These are phyloP conservation scores for Orussus abietinus DNA, from an alignment of 1,140 invertebrate genomes.

Conservation along the genomic window DNA sequence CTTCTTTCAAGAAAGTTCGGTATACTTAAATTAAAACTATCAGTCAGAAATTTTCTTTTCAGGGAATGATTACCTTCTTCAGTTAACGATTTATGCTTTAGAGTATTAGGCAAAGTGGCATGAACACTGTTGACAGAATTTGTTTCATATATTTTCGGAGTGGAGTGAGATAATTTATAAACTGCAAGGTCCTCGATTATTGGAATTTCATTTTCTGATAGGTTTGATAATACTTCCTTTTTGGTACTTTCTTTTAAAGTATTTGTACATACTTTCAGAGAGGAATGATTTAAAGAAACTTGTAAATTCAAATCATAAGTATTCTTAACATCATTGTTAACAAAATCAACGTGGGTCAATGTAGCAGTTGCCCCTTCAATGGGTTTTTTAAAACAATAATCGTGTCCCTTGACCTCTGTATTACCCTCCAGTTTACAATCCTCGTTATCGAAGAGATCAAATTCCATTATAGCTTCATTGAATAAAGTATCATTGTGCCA, in stretches of 20 bases:
- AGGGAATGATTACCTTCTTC: background rate
- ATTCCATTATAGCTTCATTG: conserved; percentile 16
- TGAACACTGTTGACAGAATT: background rate
- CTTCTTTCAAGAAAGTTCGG: conserved; percentile 1
- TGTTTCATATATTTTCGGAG: background rate
- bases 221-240: too few species aligned
- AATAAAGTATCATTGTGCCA: conserved; percentile 28
- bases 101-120: background rate
- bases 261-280: too few species aligned
- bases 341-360: conserved; percentile 1
- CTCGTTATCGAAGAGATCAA: conserved; percentile 3
- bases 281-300: too few species aligned
- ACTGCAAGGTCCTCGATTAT: background rate
- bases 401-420: background rate
- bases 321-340: conserved; percentile 13
- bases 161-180: background rate
- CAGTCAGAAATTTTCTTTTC: background rate
- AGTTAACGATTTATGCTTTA: too few species aligned
- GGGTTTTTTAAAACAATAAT: background rate
- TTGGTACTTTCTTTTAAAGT: too few species aligned
- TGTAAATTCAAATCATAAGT: conserved; percentile 3
- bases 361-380: background rate
- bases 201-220: background rate
- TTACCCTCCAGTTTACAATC: conserved; percentile 1
- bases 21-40: background rate